Evolutionary conservation across 2,113 vertebrate genomes (phyloP).

Genomic region (Coptodon bakossiorum): DNA sequence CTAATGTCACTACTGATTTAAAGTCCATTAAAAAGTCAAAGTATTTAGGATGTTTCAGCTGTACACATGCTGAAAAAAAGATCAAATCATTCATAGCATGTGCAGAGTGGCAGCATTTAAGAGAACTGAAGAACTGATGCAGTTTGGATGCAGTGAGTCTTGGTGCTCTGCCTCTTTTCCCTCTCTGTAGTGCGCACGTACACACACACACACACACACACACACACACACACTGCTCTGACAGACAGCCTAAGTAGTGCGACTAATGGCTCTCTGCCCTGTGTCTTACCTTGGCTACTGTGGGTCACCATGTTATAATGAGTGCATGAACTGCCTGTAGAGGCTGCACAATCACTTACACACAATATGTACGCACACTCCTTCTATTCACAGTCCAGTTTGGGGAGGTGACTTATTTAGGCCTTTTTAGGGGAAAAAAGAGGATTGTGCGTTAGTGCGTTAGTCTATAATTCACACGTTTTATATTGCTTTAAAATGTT

Average conservation of each 20-base stretch:
- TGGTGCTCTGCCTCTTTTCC: background rate
- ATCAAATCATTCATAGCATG: background rate
- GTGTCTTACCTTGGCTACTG: background rate
- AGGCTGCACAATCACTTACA: background rate
- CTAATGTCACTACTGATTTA: background rate
- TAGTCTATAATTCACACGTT: background rate
- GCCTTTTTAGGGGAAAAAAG: background rate
- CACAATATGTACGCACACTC: background rate
- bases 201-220: background rate
- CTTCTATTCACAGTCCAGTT: background rate
- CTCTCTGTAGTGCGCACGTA: background rate
- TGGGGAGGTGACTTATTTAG: background rate
- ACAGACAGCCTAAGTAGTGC: conserved; percentile 13
- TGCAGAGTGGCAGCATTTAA: background rate
- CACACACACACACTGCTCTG: background rate
- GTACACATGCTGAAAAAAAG: background rate
- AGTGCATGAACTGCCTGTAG: conserved; percentile 26
- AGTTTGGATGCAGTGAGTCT: background rate
- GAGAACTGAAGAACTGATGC: background rate
- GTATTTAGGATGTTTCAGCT: background rate
- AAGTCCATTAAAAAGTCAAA: background rate
- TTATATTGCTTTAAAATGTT: background rate
- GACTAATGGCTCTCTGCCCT: conserved; percentile 16
- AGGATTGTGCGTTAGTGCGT: background rate
- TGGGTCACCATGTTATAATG: conserved; percentile 29